phyloP scores from a whole-genome alignment of 1,140 invertebrate genomes.

The Pseudomyrmex gracilis region DNA sequence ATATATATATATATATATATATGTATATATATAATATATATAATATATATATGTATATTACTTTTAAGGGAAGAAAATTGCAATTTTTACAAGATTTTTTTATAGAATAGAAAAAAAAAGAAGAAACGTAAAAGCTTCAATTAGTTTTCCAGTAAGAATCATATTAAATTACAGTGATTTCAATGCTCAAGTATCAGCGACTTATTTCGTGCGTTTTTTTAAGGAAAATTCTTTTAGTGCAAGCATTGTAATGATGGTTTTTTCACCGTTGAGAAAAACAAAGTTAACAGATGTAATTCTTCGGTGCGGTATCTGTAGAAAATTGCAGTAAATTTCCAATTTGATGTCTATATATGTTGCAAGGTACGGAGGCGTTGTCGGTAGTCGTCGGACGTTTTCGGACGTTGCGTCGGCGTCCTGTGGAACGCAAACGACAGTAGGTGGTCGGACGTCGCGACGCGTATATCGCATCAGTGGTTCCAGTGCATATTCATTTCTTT shows the following conservation, averaged over 20 bases:
- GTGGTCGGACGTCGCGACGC: constrained; percentile 76
- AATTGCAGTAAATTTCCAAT: constrained; percentile 24
- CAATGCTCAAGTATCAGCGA: no score
- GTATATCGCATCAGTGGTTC: constrained; percentile 36
- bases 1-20: neutral
- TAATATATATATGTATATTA: neutral
- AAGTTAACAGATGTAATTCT: neutral
- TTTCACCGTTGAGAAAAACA: neutral
- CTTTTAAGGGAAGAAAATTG: no score
- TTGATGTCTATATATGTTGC: neutral
- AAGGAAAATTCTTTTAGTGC: no score
- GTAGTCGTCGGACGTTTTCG: constrained; percentile 67
- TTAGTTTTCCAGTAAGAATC: no score
- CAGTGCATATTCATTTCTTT: neutral
- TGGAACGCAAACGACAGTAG: constrained; percentile 70
- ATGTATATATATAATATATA: no score
- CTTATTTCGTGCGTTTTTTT: no score
- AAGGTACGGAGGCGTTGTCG: constrained; percentile 55
- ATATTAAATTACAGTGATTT: no score
- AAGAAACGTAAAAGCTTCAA: no score
- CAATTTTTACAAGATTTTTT: no score
- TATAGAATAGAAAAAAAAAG: no score
- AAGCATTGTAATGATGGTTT: neutral
- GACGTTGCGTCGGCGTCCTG: constrained; percentile 66
- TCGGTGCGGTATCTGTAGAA: neutral